Base-by-base conservation (phyloP, 2,113 vertebrate genomes). In the Gallinago media region DNA sequence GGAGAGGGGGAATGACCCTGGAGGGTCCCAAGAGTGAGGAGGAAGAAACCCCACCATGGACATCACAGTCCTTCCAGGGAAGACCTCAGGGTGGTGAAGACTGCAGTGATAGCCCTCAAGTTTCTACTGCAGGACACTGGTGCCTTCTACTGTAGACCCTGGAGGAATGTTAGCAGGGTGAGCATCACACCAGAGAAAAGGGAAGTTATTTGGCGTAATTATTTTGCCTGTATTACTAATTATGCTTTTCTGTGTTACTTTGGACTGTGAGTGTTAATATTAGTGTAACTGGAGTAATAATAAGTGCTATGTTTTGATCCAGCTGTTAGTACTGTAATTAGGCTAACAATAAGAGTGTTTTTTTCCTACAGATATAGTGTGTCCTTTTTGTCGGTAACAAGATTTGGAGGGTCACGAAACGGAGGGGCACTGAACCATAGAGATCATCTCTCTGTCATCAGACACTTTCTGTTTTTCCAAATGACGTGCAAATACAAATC, bases 11-110 rank as follows among this genome's bases (percentile, higher is more conserved):
- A 10, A 6, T 52, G 15, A 75, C 6, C 6, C 3, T 2, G 2
- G 15, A 4, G 0, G 4, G 0, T 9, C 8, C 12, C 17, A 11
- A n/a, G 8, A 76, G 2, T 14, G 3, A 42, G 22, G 12, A 56
- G 34, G 10, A 70, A 61, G 26, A 68, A n/a, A n/a, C 14, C 10
- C 14, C 16, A 21, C 6, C 11, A 15, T 12, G 18, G 1, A 75
- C 40, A 5, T 27, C 32, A 58, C 27, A 19, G 0, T 20, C 20
- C 29, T 63, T 4, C 29, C 22, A 44, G 36, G 4, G 32, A 38
- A 38, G 26, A 58, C 2, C 20, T 52, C 9, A 3, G 25, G 4
- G 25, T 40, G 27, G 5, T 77, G 44, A 73, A 40, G 11, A 17
- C 15, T 74, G 31, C 36, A 44, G 31, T 4, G 26, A 20, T 15